Conservation (phyloP, 2,797 vertebrate genomes). For the Spheniscus humboldti region DNA sequence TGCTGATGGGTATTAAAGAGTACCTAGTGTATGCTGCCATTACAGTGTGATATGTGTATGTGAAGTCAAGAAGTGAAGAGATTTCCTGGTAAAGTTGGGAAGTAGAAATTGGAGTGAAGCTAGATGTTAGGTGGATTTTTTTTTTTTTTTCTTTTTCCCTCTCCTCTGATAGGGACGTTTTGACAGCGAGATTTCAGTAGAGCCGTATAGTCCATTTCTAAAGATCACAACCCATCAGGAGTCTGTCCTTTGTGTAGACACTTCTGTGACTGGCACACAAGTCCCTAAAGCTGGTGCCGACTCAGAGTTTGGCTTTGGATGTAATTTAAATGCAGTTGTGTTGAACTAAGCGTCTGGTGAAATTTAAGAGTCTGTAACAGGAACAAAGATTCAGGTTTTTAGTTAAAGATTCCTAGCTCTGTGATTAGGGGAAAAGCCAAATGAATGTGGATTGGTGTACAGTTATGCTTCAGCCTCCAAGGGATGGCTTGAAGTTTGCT, state of each 20-base stretch:
- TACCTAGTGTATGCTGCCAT: fast-evolving
- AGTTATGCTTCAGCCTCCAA: neutral
- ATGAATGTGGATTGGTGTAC: neutral
- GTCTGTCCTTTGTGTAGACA: neutral
- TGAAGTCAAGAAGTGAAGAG: neutral
- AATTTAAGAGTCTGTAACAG: neutral
- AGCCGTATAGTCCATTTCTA: neutral
- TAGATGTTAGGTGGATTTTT: neutral
- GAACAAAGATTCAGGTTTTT: neutral
- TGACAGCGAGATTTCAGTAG: neutral
- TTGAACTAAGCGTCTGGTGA: neutral
- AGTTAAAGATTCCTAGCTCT: neutral
- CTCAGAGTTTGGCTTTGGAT: neutral
- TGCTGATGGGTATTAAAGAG: neutral
- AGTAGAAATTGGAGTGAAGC: neutral
- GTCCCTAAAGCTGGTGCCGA: neutral
- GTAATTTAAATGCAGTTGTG: neutral
- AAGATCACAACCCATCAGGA: neutral
- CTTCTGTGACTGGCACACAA: neutral
- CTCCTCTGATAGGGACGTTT: neutral
- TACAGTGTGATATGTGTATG: fast-evolving
- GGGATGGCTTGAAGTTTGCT: neutral
- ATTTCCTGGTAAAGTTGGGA: neutral
- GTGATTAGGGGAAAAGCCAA: neutral
- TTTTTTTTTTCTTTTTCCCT: too few species aligned